Evolutionary conservation across 2,888 invertebrate genomes (phyloP).

Genomic region (Arctia plantaginis): DNA sequence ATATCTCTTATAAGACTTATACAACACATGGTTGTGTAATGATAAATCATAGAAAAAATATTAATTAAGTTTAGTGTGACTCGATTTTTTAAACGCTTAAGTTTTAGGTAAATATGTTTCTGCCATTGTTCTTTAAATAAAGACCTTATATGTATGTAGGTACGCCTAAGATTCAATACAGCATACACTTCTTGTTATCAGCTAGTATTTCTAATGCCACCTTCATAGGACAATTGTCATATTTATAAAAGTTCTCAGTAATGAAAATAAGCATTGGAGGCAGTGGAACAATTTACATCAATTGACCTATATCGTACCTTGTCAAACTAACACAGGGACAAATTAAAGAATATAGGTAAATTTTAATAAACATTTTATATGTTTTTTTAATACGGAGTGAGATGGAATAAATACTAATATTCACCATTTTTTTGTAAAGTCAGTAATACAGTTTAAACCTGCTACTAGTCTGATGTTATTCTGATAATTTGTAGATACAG

Average conservation of each 20-base stretch:
- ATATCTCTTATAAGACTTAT: too few species aligned
- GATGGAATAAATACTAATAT: neutral
- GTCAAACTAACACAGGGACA: slow-evolving; percentile 51
- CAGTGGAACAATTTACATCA: slow-evolving; percentile 63
- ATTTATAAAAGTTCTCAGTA: slow-evolving; percentile 26
- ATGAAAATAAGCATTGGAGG: slow-evolving; percentile 19
- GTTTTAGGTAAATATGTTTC: too few species aligned
- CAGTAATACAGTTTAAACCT: neutral
- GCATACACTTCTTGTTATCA: neutral
- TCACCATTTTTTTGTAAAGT: too few species aligned
- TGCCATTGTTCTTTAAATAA: too few species aligned
- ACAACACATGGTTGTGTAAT: too few species aligned
- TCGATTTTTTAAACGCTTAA: too few species aligned
- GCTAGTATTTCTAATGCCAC: neutral
- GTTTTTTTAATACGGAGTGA: neutral
- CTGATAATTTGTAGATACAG: too few species aligned
- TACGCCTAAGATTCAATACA: too few species aligned
- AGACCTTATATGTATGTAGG: too few species aligned
- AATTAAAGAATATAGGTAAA: slow-evolving; percentile 25
- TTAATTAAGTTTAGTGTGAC: too few species aligned
- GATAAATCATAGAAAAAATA: too few species aligned
- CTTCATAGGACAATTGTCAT: neutral
- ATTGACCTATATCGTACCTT: slow-evolving; percentile 56
- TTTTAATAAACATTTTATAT: neutral
- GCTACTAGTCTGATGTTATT: neutral